These are phyloP conservation scores for Oscheius myriophilus DNA, from an alignment of 2,888 invertebrate genomes.

Conservation along the genomic window DNA sequence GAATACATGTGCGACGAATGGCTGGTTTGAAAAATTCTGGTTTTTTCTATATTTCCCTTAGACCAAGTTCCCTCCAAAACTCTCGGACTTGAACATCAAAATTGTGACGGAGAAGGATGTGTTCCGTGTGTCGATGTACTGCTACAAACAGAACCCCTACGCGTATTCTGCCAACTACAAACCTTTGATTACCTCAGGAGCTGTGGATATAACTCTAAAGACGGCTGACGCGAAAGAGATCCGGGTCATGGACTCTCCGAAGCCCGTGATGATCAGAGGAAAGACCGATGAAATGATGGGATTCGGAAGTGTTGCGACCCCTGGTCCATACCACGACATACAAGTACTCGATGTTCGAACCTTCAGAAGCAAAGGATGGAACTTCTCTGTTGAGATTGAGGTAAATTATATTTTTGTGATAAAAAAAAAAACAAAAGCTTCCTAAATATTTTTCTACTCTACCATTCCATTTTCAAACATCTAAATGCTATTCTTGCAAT, in stretches of 20 bases:
- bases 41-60: background rate
- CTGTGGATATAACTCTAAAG: conserved; percentile 49
- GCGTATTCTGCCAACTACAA: conserved; percentile 52
- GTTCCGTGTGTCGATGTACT: conserved; percentile 35
- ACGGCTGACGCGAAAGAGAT: conserved; percentile 3
- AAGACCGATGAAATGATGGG: background rate
- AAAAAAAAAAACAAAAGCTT: background rate
- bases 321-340: background rate
- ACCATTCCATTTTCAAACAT: too few species aligned
- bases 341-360: conserved; percentile 52
- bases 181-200: conserved; percentile 52
- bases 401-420: conserved; percentile 7
- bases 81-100: conserved; percentile 14
- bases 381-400: conserved; percentile 51
- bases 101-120: conserved; percentile 5
- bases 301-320: background rate
- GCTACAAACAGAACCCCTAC: conserved; percentile 46
- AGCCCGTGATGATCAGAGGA: conserved; percentile 1
- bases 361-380: conserved; percentile 56
- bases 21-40: conserved; percentile 25
- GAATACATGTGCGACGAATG: conserved; percentile 45
- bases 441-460: too few species aligned
- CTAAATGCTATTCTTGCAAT: too few species aligned
- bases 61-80: conserved; percentile 12
- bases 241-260: background rate